phyloP scores from a whole-genome alignment of 2,888 invertebrate genomes.

The Cyaniris semiargus region DNA sequence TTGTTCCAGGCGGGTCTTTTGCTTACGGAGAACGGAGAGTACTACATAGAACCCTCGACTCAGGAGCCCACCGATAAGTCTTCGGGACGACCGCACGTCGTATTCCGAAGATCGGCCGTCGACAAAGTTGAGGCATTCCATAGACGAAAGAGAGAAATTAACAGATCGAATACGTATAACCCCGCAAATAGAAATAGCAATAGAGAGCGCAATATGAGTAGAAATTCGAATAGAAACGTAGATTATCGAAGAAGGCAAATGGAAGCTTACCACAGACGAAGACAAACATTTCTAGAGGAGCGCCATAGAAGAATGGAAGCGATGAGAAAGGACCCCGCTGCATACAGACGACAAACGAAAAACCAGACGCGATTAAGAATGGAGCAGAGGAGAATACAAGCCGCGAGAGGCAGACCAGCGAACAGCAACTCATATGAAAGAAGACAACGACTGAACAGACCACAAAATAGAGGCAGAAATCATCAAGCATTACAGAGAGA shows the following conservation, averaged over 20 bases:
- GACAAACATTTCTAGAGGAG: slow-evolving; percentile 63
- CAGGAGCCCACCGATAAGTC: slow-evolving; percentile 63
- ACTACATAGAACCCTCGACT: slow-evolving; percentile 86
- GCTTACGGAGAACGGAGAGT: slow-evolving; percentile 83
- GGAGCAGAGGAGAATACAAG: slow-evolving; percentile 58
- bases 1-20: slow-evolving; percentile 83
- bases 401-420: slow-evolving; percentile 58
- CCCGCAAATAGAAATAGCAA: slow-evolving; percentile 59
- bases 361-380: slow-evolving; percentile 56
- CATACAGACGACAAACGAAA: slow-evolving; percentile 57
- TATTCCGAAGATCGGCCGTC: slow-evolving; percentile 85
- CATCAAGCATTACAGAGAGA: slow-evolving; percentile 55
- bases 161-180: slow-evolving; percentile 48
- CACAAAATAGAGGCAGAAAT: slow-evolving; percentile 50
- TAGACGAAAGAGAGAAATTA: slow-evolving; percentile 61
- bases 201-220: slow-evolving; percentile 64
- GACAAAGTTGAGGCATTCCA: slow-evolving; percentile 67
- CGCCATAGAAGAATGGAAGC: slow-evolving; percentile 62
- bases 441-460: slow-evolving; percentile 47
- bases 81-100: slow-evolving; percentile 82
- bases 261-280: slow-evolving; percentile 79
- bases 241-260: slow-evolving; percentile 67
- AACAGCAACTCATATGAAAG: slow-evolving; percentile 57
- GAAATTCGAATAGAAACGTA: slow-evolving; percentile 70
- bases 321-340: slow-evolving; percentile 65